Evolutionary conservation across 1,140 invertebrate genomes (phyloP).

Genomic region (Polyergus mexicanus): DNA sequence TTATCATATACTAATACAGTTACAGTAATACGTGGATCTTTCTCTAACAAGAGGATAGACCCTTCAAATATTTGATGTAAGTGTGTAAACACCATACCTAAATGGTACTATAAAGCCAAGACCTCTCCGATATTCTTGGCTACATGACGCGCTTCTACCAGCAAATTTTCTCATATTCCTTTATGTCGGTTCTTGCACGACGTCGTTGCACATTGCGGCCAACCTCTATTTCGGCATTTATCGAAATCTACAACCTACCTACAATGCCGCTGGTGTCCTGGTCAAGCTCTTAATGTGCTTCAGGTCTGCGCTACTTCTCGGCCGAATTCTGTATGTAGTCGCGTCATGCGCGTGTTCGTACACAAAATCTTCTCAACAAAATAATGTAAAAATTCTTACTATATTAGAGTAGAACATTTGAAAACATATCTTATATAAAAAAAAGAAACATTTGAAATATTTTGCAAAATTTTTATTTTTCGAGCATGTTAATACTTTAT

Average conservation of each 20-base stretch:
- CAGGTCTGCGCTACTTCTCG: constrained; percentile 24
- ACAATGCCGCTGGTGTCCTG: constrained; percentile 14
- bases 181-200: constrained; percentile 22
- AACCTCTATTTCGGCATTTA: constrained; percentile 21
- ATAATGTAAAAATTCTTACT: too few relatives aligned
- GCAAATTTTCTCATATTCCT: constrained; percentile 38
- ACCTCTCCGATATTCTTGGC: background rate
- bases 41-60: constrained; percentile 17
- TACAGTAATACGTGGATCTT: background rate
- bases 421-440: too few relatives aligned
- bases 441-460: too few relatives aligned
- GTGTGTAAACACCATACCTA: background rate
- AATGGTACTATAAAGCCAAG: background rate
- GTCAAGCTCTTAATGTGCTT: background rate
- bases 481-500: too few relatives aligned
- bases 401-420: too few relatives aligned
- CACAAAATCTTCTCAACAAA: too few relatives aligned
- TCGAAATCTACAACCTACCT: background rate
- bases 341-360: too few relatives aligned
- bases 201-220: constrained; percentile 12
- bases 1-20: background rate
- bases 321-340: background rate
- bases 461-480: too few relatives aligned
- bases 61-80: constrained; percentile 28
- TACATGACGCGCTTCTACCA: background rate